These are phyloP conservation scores for Steinernema hermaphroditum DNA, from an alignment of 2,888 invertebrate species.

Conservation along the genomic window DNA sequence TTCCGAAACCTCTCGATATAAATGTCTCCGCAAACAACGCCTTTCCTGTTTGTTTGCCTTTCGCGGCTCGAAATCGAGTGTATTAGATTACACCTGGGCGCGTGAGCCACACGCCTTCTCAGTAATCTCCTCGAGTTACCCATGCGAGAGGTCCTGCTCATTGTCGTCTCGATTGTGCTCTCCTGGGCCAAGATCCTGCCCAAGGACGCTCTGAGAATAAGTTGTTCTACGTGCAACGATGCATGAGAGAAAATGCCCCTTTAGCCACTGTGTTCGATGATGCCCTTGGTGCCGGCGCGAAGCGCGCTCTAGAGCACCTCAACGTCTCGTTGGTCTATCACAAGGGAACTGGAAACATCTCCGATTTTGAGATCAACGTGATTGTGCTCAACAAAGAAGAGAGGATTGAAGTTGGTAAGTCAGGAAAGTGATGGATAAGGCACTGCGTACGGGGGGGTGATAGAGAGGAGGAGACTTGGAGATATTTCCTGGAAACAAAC, in stretches of 20 bases:
- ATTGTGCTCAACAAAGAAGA: neutral
- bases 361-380: neutral
- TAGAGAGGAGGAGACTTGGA: no score
- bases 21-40: neutral
- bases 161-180: neutral
- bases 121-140: neutral
- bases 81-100: neutral
- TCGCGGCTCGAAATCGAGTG: neutral
- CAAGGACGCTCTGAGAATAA: neutral
- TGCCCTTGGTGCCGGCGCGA: neutral
- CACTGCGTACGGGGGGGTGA: no score
- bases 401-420: neutral
- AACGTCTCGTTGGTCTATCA: neutral
- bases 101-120: neutral
- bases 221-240: neutral
- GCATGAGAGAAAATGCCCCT: neutral
- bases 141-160: neutral
- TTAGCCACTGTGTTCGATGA: slow-evolving; percentile 4
- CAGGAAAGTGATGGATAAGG: no score
- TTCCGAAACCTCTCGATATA: neutral
- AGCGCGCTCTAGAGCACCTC: neutral
- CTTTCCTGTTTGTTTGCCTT: neutral
- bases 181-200: neutral
- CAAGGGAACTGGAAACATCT: neutral
- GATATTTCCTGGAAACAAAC: no score